Percentiles rank a stretch among this genome's conserved stretches.
These are phyloP conservation scores for Mesitornis unicolor DNA, from an alignment of 2,113 vertebrate species.

Conservation along the genomic window DNA sequence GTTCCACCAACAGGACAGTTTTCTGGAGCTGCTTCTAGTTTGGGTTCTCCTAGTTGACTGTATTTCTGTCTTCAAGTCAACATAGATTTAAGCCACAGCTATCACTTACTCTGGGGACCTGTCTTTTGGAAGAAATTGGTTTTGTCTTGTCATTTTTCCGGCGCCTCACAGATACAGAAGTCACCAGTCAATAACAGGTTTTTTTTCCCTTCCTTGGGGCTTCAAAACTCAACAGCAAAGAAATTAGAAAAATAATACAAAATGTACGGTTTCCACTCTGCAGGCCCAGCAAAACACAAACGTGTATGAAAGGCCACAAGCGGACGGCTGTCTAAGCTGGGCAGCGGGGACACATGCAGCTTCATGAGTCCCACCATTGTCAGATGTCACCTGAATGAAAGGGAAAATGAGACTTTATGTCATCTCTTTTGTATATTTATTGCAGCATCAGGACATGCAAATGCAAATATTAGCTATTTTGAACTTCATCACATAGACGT, in stretches of 20 bases:
- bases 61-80: neutral
- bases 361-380: neutral
- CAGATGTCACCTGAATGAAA: neutral
- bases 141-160: neutral
- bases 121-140: neutral
- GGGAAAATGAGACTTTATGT: neutral
- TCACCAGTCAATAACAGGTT: neutral
- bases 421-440: slow-evolving; percentile 25
- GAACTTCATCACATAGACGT: slow-evolving; percentile 23
- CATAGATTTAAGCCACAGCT: neutral
- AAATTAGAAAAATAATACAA: neutral
- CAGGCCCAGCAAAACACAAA: neutral
- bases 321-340: neutral
- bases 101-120: neutral
- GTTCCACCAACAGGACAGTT: neutral
- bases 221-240: neutral
- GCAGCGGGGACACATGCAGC: neutral
- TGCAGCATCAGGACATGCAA: slow-evolving; percentile 34
- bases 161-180: neutral
- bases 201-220: neutral
- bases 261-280: neutral
- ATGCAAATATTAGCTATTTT: slow-evolving; percentile 67
- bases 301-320: neutral
- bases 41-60: neutral
- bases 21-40: neutral